These are phyloP conservation scores for Neosilurus hyrtlii DNA, from an alignment of 2,797 vertebrate genomes.

Conservation along the genomic window DNA sequence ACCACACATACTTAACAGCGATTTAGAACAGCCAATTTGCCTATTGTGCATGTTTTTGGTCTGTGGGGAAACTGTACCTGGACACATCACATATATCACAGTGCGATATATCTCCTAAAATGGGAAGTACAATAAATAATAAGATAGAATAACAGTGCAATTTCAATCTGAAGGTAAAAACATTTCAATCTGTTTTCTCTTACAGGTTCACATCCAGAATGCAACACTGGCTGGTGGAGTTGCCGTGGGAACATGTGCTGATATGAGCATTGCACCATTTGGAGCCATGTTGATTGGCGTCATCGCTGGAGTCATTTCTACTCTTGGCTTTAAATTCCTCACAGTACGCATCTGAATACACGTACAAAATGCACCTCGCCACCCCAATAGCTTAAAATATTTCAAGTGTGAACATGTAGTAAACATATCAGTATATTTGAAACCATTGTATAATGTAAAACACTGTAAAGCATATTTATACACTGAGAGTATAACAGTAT, in stretches of 20 bases:
- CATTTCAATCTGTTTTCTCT: neutral
- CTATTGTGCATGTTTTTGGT: too few relatives aligned
- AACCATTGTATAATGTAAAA: neutral
- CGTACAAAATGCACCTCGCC: neutral
- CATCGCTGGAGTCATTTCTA: conserved; percentile 83
- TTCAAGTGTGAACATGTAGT: neutral
- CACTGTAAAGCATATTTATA: neutral
- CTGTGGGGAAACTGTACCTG: too few relatives aligned
- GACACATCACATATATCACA: too few relatives aligned
- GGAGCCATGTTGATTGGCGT: conserved; percentile 88
- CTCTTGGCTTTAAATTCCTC: conserved; percentile 86
- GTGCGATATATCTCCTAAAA: neutral
- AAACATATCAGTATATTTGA: neutral
- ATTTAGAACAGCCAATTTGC: too few relatives aligned
- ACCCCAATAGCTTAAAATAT: neutral
- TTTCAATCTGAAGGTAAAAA: neutral
- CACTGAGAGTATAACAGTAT: too few relatives aligned
- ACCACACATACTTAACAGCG: too few relatives aligned
- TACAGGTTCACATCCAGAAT: conserved; percentile 94
- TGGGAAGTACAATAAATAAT: too few relatives aligned
- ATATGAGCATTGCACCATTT: conserved; percentile 80
- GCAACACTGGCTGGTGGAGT: conserved; percentile 95
- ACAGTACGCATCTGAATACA: conserved; percentile 72
- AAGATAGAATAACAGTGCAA: neutral
- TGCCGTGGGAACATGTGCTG: conserved; percentile 91